Evolutionary conservation across 2,888 invertebrate species (phyloP), one percentile per base, ranked within the genome.

Genomic region (Sphecodes monilicornis): DNA sequence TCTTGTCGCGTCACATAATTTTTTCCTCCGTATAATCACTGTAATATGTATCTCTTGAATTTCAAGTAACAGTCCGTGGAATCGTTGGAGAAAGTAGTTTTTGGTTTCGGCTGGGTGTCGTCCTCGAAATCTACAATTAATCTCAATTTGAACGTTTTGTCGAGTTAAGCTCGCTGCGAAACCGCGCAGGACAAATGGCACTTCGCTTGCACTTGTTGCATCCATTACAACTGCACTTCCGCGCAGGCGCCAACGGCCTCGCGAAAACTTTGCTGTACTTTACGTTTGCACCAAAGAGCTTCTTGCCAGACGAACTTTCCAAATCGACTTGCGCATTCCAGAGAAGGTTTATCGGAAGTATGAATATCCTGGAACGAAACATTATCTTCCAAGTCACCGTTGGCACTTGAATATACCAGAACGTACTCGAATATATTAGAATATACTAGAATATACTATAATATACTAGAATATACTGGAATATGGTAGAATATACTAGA

Each of bases 171-270:
- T n/a, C 36, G 26, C 13, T 71, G 43, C 43, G 26, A 75, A 13
- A 22, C 16, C 10, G 41, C 29, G 46, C n/a, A 16, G 36, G 26
- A 29, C 41, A 36, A 13, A 60, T 60, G 26, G 66, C 70, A 54
- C 69, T 60, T 36, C 22, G 18, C 39, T 41, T 76, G 73, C 76
- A 84, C 83, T 84, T 84, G 83, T 84, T 84, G 83, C 83, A 84
- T 82, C 76, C 32, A 80, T 76, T 80, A 80, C 82, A 76, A 70
- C 36, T 36, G 60, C 46, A n/a, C 22, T 36, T 22, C 18, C 76
- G 26, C 76, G 83, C 83, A 82, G 50, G 76, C 83, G 82, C 60
- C 64, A 22, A 46, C 60, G 18, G 32, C 22, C 22, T 6, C 16
- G 4, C 4, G 11, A n/a, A 54, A 36, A 69, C 69, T 73, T 72